Evolutionary conservation across 2,113 vertebrate species (phyloP).

Genomic region (Pimephales promelas): DNA sequence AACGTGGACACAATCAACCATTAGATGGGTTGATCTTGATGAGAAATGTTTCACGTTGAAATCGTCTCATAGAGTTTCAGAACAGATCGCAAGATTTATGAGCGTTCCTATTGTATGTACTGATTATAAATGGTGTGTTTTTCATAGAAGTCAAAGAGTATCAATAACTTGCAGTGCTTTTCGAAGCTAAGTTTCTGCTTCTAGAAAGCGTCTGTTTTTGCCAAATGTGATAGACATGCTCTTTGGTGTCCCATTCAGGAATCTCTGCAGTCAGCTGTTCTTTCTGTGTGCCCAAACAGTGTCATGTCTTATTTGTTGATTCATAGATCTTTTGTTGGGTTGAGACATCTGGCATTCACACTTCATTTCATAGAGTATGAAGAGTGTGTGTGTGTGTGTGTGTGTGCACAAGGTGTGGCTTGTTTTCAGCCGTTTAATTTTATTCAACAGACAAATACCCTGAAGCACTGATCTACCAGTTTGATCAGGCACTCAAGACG

Average conservation of each 20-base stretch:
- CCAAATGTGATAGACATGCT: background rate
- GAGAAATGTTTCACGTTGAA: background rate
- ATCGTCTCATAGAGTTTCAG: background rate
- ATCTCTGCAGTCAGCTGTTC: constrained; percentile 3
- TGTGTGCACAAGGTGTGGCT: constrained; percentile 54
- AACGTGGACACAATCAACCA: background rate
- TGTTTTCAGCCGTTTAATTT: constrained; percentile 51
- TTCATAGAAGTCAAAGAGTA: background rate
- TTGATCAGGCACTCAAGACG: background rate
- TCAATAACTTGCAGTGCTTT: background rate
- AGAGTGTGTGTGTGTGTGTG: constrained; percentile 33
- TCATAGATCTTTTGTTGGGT: background rate
- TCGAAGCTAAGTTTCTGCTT: background rate
- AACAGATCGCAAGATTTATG: background rate
- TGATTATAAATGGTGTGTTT: too few species aligned
- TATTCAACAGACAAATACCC: constrained; percentile 39
- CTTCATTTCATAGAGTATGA: constrained; percentile 7
- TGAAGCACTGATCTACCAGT: constrained; percentile 33
- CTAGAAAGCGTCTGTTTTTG: background rate
- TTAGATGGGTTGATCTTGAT: background rate
- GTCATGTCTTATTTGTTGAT: constrained; percentile 8
- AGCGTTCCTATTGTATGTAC: background rate
- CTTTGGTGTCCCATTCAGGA: background rate
- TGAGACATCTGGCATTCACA: constrained; percentile 12
- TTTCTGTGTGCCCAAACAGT: background rate